Conservation (phyloP, 1,140 invertebrate genomes). For the Luehdorfia chinensis region DNA sequence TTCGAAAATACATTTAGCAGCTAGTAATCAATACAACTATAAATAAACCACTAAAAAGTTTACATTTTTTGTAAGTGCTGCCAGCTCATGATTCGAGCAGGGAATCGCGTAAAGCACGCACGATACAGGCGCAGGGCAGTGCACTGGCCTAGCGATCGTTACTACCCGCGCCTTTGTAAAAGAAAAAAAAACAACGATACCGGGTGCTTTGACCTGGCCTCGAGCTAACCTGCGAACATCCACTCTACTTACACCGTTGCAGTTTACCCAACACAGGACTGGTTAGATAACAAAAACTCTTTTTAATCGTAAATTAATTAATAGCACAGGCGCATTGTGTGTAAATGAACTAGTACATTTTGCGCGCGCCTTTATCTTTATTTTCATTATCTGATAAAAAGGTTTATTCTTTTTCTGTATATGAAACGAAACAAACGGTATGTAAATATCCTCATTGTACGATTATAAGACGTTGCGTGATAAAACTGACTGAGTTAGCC, state of each 20-base stretch:
- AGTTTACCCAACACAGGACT: constrained; percentile 1
- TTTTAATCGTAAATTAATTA: constrained; percentile 10
- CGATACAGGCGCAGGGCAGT: not conserved
- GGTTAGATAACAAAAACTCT: constrained; percentile 11
- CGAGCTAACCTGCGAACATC: constrained; percentile 11
- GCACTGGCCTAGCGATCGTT: constrained; percentile 2
- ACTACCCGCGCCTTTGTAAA: not conserved
- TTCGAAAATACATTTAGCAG: no score
- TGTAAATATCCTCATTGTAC: no score
- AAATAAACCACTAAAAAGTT: no score
- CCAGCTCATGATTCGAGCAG: no score
- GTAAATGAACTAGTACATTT: constrained; percentile 2
- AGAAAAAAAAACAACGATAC: not conserved
- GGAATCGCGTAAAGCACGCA: no score
- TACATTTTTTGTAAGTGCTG: no score
- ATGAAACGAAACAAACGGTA: no score
- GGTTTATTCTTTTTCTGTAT: no score
- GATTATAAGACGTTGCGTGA: not conserved
- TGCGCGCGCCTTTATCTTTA: not conserved
- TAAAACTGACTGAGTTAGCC: not conserved
- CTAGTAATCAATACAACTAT: no score
- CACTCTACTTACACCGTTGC: not conserved
- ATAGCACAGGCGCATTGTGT: constrained; percentile 7
- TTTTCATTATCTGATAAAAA: no score
- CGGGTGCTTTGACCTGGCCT: constrained; percentile 14